phyloP scores from a whole-genome alignment of 2,113 vertebrate genomes.

The Polypterus senegalus region DNA sequence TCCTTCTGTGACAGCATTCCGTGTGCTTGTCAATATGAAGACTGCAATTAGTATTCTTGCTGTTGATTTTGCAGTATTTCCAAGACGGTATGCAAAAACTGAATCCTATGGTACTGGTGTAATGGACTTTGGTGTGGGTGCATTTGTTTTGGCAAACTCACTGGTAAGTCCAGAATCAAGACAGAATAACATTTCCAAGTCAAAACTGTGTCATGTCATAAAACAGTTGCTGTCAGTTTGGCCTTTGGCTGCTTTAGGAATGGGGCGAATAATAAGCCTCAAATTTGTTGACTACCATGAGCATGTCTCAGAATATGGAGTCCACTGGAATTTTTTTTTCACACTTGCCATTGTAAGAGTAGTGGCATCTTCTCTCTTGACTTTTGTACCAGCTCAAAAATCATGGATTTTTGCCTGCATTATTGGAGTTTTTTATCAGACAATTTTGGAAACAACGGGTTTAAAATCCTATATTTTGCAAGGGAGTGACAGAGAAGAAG shows the following conservation, averaged over 20 bases:
- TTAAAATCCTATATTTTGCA: slow-evolving; percentile 66
- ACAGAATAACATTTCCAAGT: slow-evolving; percentile 29
- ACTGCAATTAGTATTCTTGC: slow-evolving; percentile 82
- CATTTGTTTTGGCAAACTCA: slow-evolving; percentile 74
- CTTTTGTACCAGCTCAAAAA: slow-evolving; percentile 42
- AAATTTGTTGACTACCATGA: slow-evolving; percentile 79
- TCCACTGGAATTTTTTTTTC: slow-evolving; percentile 98
- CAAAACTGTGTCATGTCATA: slow-evolving; percentile 35
- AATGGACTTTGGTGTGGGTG: slow-evolving; percentile 89
- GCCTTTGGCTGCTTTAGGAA: slow-evolving; percentile 68
- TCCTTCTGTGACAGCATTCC: slow-evolving; percentile 68
- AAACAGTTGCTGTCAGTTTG: slow-evolving; percentile 65
- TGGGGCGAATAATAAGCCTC: slow-evolving; percentile 59
- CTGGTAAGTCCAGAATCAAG: slow-evolving; percentile 77
- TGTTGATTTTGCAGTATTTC: slow-evolving; percentile 83
- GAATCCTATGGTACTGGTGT: slow-evolving; percentile 86
- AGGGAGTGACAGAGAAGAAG: slow-evolving; percentile 54
- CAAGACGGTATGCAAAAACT: slow-evolving; percentile 77
- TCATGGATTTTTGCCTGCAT: slow-evolving; percentile 58
- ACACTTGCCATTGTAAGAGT: slow-evolving; percentile 72
- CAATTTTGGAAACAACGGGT: slow-evolving; percentile 54
- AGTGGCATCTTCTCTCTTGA: slow-evolving; percentile 60
- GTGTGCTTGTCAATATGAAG: slow-evolving; percentile 69
- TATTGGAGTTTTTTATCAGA: slow-evolving; percentile 59
- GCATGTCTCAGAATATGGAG: slow-evolving; percentile 80